phyloP scores from a whole-genome alignment of 2,797 vertebrate species.

The Hylomyscus alleni region DNA sequence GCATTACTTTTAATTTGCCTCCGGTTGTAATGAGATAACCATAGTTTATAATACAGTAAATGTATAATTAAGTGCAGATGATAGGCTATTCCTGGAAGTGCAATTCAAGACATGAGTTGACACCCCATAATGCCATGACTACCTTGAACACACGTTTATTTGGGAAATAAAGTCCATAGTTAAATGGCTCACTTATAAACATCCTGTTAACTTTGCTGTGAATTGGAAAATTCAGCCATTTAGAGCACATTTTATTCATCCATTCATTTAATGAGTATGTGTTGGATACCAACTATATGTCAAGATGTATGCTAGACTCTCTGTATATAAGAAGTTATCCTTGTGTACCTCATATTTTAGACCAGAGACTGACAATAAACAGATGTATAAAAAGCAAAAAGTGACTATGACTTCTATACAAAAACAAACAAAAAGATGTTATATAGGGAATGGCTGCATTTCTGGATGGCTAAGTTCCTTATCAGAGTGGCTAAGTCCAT shows the following conservation, averaged over 20 bases:
- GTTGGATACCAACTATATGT: not conserved
- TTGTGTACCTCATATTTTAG: not conserved
- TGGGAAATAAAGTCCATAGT: constrained; percentile 50
- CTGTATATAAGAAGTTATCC: not conserved
- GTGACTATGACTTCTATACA: not conserved
- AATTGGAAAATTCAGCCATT: not conserved
- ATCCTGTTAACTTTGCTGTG: not conserved
- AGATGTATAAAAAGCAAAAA: not conserved
- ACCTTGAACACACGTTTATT: constrained; percentile 20
- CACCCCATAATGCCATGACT: constrained; percentile 24
- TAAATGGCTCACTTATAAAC: constrained; percentile 51
- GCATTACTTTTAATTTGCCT: constrained; percentile 84
- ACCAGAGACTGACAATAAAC: not conserved
- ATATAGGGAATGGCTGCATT: not conserved
- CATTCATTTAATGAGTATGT: constrained; percentile 43
- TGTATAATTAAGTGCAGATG: constrained; percentile 57
- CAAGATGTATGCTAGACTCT: not conserved
- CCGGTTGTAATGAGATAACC: constrained; percentile 79
- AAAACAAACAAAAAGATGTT: not conserved
- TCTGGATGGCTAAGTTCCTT: constrained; percentile 4
- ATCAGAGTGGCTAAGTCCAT: not conserved
- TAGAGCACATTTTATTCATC: not conserved
- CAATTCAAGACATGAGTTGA: not conserved
- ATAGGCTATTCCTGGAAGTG: constrained; percentile 39
- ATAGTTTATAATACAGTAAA: constrained; percentile 82